Evolutionary conservation across 2,113 vertebrate genomes (phyloP).

Genomic region (Microcebus griseorufus): DNA sequence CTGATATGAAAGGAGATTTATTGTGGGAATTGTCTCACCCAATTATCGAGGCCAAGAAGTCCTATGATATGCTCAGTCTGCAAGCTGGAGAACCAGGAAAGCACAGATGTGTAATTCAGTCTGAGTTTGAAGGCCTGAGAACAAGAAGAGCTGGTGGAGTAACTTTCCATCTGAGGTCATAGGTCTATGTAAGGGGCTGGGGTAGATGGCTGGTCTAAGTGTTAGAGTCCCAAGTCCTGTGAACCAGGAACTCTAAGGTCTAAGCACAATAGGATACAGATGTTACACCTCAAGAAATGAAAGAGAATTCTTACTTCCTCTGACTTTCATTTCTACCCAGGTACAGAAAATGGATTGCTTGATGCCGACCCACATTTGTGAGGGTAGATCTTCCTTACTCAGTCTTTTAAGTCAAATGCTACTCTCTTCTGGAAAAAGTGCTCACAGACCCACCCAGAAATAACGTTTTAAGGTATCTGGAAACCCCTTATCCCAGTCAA

Average conservation of each 20-base stretch:
- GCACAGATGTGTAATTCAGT: not conserved
- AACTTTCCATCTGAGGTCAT: not conserved
- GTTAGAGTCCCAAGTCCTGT: not conserved
- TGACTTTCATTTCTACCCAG: not conserved
- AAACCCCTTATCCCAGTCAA: not conserved
- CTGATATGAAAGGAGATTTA: not conserved
- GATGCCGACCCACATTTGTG: not conserved
- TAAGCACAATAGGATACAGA: not conserved
- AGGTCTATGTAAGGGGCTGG: not conserved
- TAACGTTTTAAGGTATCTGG: not conserved
- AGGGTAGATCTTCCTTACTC: not conserved
- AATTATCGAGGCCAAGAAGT: not conserved
- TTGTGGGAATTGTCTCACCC: not conserved
- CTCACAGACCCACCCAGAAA: not conserved
- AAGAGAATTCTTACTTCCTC: not conserved
- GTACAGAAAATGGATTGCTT: not conserved
- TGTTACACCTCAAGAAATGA: not conserved
- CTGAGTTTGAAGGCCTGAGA: not conserved
- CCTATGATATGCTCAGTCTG: not conserved
- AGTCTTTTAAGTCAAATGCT: not conserved
- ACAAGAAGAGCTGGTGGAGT: not conserved
- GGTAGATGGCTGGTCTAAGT: not conserved
- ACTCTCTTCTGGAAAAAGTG: not conserved
- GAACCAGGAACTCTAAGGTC: not conserved
- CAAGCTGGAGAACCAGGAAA: not conserved